Conservation (phyloP, 1,140 invertebrate species). For the Anastrepha obliqua region DNA sequence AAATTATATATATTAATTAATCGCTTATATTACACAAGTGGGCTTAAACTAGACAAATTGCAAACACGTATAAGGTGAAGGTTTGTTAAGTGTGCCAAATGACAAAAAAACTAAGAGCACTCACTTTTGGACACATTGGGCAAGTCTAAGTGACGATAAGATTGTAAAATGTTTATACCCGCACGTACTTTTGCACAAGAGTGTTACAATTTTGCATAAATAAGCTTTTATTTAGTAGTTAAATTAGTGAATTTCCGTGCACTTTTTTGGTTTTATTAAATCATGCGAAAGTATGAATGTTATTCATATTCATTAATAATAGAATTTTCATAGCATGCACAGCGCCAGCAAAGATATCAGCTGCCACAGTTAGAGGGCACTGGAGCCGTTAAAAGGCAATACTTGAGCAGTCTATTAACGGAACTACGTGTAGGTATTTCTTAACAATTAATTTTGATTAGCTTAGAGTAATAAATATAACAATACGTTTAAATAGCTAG, state of each 20-base stretch:
- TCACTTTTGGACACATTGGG: too few species aligned
- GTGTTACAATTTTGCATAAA: neutral
- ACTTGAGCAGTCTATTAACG: too few species aligned
- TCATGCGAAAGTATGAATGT: neutral
- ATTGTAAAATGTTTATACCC: neutral
- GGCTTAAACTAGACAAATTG: constrained; percentile 8
- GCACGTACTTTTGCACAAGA: neutral
- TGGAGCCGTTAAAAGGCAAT: too few species aligned
- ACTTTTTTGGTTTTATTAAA: neutral
- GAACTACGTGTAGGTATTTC: too few species aligned
- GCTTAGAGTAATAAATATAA: too few species aligned
- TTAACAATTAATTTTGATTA: too few species aligned
- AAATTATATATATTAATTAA: neutral
- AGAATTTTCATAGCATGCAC: neutral
- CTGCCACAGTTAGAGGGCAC: neutral
- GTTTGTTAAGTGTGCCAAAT: neutral
- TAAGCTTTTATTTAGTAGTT: neutral
- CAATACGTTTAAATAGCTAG: too few species aligned
- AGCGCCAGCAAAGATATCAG: neutral
- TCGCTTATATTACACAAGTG: neutral
- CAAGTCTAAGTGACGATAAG: too few species aligned
- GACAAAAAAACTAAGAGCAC: neutral
- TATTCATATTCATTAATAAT: neutral
- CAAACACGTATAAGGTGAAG: neutral
- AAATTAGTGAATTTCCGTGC: neutral